phyloP scores from a whole-genome alignment of 2,888 invertebrate genomes.

The Congeria kusceri region DNA sequence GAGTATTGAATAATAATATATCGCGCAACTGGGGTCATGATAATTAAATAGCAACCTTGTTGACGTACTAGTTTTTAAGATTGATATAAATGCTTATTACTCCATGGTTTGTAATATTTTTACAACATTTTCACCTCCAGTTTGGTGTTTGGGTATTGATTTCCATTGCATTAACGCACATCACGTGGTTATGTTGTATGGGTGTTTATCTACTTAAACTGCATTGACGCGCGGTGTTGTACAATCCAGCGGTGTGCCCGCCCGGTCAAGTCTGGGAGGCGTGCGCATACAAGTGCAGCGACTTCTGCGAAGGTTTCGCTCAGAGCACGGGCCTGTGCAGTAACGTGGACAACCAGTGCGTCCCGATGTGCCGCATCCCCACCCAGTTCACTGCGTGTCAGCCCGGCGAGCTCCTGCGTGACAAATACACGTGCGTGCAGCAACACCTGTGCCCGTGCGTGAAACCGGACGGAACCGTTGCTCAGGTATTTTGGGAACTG shows the following conservation, averaged over 20 bases:
- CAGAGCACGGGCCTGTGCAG: slow-evolving; percentile 61
- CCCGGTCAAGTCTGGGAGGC: slow-evolving; percentile 86
- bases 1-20: too few species aligned
- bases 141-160: too few species aligned
- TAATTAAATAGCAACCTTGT: too few species aligned
- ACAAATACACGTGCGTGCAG: slow-evolving; percentile 90
- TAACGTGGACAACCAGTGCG: slow-evolving; percentile 81
- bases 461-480: slow-evolving; percentile 88
- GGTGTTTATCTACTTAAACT: too few species aligned
- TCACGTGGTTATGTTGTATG: too few species aligned
- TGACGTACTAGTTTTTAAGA: too few species aligned
- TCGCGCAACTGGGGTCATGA: too few species aligned
- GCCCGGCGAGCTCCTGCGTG: slow-evolving; percentile 88
- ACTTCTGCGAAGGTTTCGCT: slow-evolving; percentile 65
- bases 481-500: slow-evolving; percentile 89
- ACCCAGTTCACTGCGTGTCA: slow-evolving; percentile 61
- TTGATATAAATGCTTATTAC: too few species aligned
- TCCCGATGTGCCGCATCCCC: slow-evolving; percentile 72
- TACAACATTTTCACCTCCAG: too few species aligned
- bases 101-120: too few species aligned
- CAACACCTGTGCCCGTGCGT: slow-evolving; percentile 92
- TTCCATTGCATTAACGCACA: too few species aligned
- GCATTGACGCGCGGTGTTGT: too few species aligned
- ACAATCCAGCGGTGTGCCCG: slow-evolving; percentile 77
- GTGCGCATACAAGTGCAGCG: slow-evolving; percentile 69